Evolutionary conservation across 1,140 invertebrate species (phyloP).

Genomic region (Phymorhynchus buccinoides): DNA sequence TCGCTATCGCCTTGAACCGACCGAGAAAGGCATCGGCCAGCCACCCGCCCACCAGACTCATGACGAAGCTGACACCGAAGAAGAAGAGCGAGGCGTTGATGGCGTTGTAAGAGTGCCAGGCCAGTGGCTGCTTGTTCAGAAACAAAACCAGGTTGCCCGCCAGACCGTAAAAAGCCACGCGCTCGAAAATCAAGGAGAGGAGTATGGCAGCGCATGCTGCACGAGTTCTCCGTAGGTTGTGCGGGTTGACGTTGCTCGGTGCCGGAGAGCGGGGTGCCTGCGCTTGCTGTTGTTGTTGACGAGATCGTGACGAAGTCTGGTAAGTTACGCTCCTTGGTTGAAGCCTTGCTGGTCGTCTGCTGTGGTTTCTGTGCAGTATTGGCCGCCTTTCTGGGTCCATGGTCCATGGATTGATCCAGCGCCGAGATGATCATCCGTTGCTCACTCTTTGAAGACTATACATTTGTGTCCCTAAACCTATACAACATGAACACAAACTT

Average conservation of each 20-base stretch:
- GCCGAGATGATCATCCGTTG: not conserved
- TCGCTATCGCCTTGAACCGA: constrained; percentile 73
- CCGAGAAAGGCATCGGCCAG: constrained; percentile 74
- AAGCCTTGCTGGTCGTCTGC: not conserved
- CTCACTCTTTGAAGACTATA: too few relatives aligned
- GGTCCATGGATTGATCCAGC: not conserved
- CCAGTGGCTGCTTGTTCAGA: constrained; percentile 71
- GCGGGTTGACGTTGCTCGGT: not conserved
- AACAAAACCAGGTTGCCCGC: constrained; percentile 76
- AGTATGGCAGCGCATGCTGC: constrained; percentile 66
- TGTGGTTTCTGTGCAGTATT: not conserved
- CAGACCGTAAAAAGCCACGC: constrained; percentile 76
- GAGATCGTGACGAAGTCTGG: not conserved
- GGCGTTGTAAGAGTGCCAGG: constrained; percentile 74
- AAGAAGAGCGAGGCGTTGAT: constrained; percentile 73
- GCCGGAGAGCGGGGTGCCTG: not conserved
- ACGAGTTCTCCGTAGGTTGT: constrained; percentile 45
- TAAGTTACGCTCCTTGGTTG: too few relatives aligned
- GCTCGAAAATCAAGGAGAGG: constrained; percentile 73
- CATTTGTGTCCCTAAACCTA: too few relatives aligned
- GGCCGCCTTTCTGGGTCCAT: not conserved
- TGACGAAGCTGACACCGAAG: constrained; percentile 74
- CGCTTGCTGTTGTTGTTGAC: not conserved
- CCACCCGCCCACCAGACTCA: constrained; percentile 75
- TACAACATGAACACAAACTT: not conserved